Base-by-base conservation (phyloP, 1,140 invertebrate genomes). In the Lucilia sericata region DNA sequence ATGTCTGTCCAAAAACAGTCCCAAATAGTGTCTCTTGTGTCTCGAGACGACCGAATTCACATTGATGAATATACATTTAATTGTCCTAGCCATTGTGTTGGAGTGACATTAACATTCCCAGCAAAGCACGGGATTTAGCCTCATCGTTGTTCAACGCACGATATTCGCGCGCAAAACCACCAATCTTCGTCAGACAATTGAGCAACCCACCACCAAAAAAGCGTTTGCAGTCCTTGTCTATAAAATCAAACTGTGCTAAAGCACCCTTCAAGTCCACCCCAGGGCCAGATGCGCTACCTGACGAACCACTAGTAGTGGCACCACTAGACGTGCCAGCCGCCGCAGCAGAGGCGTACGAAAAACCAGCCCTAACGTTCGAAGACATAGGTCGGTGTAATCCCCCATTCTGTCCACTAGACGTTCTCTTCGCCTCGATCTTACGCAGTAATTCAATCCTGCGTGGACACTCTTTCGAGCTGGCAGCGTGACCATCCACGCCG, bases 21-120 rank as follows among this genome's bases (percentile, higher is more conserved):
- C n/a, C n/a, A 70, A 70, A 70, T 70, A 70, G 65, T 70, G 65
- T n/a, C 65, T 70, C 19, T n/a, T 70, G n/a, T 70, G 17, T 21
- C 14, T 19, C 2, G 13, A 70, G 7, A 70, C 65, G 7, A 70
- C 19, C 7, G n/a, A 70, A 19, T 70, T 70, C 25, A 30, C 25
- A 30, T 30, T 30, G 25, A 30, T 30, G 25, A 30, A 30, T 30
- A 30, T 30, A 30, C 65, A 70, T 19, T 70, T 70, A 21, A 14
- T 14, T 21, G n/a, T 14, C 8, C 17, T 8, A 14, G 8, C 19
- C 17, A 70, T 70, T 8, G 8, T 21, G 17, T 70, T n/a, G 7
- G 12, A 70, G 12, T 14, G 19, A 70, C 65, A 70, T 30, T 30
- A 30, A 30, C 25, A 30, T 30, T 1, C 25, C 25, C 25, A 30